Base-by-base conservation (phyloP, 2,797 vertebrate species). In the Acipenser transmontanus region DNA sequence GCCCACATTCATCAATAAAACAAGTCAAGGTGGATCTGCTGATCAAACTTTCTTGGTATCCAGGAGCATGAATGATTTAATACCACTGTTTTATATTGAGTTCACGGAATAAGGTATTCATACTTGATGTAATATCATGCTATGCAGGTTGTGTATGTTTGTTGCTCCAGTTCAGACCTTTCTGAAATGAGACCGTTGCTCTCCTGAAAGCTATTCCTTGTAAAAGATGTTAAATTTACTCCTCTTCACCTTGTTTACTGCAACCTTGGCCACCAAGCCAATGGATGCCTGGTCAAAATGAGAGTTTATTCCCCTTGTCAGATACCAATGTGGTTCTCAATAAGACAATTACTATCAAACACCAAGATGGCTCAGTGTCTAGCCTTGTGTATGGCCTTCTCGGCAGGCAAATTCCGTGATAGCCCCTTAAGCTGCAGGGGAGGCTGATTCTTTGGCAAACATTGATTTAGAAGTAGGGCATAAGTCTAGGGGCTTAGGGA, bases 381-480 rank as follows among this genome's bases (percentile, higher is more conserved):
- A 66, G 72, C 73, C 79, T 78, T 72, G 79, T 68, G 77, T 82
- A 81, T 81, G 84, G 81, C 79, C 80, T 70, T 70, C 78, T 77
- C 76, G n/a, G 73, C 70, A 62, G 67, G 71, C 70, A 34, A 68
- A 70, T 81, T 70, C 74, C 71, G 77, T 67, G 75, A 72, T 78
- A 76, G 81, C 81, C 82, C 80, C 72, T 73, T 73, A 78, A 83
- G 51, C 70, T 69, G 78, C 73, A 72, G 85, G 77, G 69, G 61
- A 82, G 74, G 73, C 76, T 81, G 65, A 70, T 75, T 82, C 75
- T 81, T 80, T 81, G 80, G 86, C 81, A 86, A 87, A 84, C 85
- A 83, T 77, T 81, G 83, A 86, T 84, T 85, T 75, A 82, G 80
- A 86, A 85, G 78, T 85, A 82, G 82, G 84, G 78, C 82, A 83